Percentiles rank a stretch among this genome's conserved stretches.
These are phyloP conservation scores for Calameuta pallipes DNA, from an alignment of 2,888 invertebrate species.

Conservation along the genomic window DNA sequence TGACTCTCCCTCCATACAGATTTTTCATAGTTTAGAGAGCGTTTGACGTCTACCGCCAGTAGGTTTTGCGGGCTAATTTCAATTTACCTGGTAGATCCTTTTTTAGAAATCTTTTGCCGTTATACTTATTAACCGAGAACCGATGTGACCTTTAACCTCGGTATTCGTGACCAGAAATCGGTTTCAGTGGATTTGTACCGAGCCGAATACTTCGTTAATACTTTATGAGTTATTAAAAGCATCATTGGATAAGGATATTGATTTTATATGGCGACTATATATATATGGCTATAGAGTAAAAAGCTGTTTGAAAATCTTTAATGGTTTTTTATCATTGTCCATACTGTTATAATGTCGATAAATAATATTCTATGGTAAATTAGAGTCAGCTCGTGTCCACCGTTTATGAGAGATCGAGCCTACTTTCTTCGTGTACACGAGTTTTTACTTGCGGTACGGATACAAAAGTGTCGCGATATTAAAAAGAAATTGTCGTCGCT, in stretches of 20 bases:
- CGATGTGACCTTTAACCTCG: not conserved
- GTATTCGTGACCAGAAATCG: not conserved
- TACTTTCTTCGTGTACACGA: not conserved
- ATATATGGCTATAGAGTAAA: not conserved
- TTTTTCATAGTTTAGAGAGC: not conserved
- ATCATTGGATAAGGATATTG: not conserved
- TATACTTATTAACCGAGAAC: not conserved
- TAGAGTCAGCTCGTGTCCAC: not conserved
- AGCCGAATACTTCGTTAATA: not conserved
- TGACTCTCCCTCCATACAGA: not conserved
- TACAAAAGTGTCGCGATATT: not conserved
- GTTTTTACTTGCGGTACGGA: not conserved
- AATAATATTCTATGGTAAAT: not conserved
- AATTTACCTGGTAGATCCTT: not conserved
- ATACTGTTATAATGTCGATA: not conserved
- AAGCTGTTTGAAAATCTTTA: not conserved
- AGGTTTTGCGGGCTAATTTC: not conserved
- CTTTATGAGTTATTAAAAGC: not conserved
- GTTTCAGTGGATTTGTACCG: not conserved
- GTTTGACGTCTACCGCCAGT: not conserved
- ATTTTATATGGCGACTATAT: not conserved
- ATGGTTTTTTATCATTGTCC: not conserved
- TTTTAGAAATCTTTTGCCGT: not conserved
- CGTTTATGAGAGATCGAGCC: not conserved
- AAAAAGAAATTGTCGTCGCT: not conserved